Conservation (phyloP, 2,888 invertebrate species). For the Heterodera filipjevi region DNA sequence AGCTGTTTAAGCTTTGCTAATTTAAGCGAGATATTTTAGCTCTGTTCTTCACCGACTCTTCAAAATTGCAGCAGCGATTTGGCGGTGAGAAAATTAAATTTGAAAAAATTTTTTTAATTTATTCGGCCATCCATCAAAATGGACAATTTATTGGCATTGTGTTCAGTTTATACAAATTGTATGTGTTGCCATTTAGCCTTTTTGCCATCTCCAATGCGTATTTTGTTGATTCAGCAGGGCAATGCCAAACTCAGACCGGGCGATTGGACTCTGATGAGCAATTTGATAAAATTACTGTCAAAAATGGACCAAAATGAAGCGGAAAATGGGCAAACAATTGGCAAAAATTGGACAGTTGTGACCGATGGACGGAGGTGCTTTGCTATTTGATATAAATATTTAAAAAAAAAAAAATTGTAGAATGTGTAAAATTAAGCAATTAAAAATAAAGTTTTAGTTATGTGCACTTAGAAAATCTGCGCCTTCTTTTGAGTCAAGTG, state of each 20-base stretch:
- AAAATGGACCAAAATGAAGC: not conserved
- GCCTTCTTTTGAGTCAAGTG: not conserved
- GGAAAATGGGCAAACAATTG: not conserved
- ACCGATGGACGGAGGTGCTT: slow-evolving; percentile 12
- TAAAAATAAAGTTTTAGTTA: not conserved
- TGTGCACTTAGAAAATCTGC: slow-evolving; percentile 20
- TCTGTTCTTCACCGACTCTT: slow-evolving; percentile 21
- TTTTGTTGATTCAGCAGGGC: slow-evolving; percentile 15
- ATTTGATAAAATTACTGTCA: slow-evolving; percentile 11
- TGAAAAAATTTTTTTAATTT: too few species aligned
- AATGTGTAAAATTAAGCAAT: not conserved
- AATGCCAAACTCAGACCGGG: not conserved
- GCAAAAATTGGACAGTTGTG: slow-evolving; percentile 21
- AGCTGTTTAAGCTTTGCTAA: not conserved
- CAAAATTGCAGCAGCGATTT: slow-evolving; percentile 16
- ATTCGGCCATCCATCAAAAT: too few species aligned
- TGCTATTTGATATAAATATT: not conserved
- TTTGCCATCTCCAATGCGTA: slow-evolving; percentile 14
- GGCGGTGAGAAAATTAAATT: not conserved
- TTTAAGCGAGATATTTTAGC: not conserved
- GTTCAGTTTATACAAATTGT: too few species aligned
- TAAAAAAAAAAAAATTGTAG: not conserved
- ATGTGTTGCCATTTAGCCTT: slow-evolving; percentile 1
- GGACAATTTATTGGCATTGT: too few species aligned
- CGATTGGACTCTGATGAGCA: slow-evolving; percentile 13